These are phyloP conservation scores for Tympanuchus pallidicinctus DNA, from an alignment of 2,113 vertebrate species.

Conservation along the genomic window DNA sequence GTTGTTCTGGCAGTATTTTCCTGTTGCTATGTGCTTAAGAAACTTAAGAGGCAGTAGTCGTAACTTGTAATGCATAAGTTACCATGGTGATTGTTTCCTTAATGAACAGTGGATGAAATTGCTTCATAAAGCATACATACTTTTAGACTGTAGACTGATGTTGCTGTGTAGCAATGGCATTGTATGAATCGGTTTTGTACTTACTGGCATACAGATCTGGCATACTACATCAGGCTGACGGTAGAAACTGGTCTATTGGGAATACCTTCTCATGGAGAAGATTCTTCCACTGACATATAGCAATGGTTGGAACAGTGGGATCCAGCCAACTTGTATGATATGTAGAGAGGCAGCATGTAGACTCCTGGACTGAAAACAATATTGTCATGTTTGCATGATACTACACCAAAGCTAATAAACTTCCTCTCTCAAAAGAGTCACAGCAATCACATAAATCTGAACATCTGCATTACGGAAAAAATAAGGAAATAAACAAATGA, in stretches of 20 bases:
- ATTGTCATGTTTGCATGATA: neutral
- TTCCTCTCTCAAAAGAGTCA: neutral
- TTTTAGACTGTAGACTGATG: slow-evolving; percentile 19
- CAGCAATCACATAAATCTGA: neutral
- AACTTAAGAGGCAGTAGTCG: neutral
- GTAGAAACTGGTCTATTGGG: neutral
- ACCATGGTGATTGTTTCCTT: slow-evolving; percentile 44
- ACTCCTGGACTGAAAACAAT: neutral
- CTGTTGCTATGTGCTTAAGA: neutral
- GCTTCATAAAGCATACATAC: slow-evolving; percentile 28
- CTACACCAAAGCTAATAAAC: neutral
- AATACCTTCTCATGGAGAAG: neutral
- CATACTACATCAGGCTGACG: neutral
- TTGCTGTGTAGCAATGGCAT: neutral
- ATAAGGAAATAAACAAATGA: neutral
- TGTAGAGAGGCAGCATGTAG: neutral
- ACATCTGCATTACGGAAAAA: neutral
- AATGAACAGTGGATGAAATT: slow-evolving; percentile 55
- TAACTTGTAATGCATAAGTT: slow-evolving; percentile 42
- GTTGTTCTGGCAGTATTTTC: neutral
- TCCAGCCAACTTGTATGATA: neutral
- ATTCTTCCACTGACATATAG: neutral
- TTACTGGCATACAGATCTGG: neutral
- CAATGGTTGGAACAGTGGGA: neutral
- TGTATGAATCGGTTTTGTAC: neutral